Evolutionary conservation across 2,888 invertebrate genomes (phyloP), one percentile per base, ranked within the genome.

Genomic region (Pseudeuparius sepicola): DNA sequence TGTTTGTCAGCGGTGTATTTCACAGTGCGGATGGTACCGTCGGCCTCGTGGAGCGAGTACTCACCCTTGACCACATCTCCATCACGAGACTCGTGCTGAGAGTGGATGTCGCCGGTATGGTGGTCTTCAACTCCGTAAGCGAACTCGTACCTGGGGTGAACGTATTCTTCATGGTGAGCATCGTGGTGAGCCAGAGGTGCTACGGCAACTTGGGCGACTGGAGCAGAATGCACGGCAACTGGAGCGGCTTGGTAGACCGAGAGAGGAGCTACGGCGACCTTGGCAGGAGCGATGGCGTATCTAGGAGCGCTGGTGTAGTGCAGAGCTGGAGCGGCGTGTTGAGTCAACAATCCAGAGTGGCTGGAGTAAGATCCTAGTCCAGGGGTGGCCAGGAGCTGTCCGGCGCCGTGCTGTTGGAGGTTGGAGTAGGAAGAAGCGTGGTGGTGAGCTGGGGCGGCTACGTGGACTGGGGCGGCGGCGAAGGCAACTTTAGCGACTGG

Each of bases 71-170:
- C 80, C 1, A 71, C 70, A 51, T 82, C 80, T 4, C 82, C 83
- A 47, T 78, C 72, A 30, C 83, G 68, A 7, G 70, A 68, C 55
- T 84, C 82, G 46, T 78, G 71, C 47, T 79, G 79, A 51, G 73
- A 74, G 60, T 84, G 83, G 34, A 70, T 70, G 57, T 82, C 79
- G 32, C 79, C 78, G 13, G 75, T 76, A 44, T 70, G 66, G 4
- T 77, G 78, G 59, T 83, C 83, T 49, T 80, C n/a, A n/a, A n/a
- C n/a, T n/a, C n/a, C n/a, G n/a, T n/a, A n/a, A n/a, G n/a, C n/a
- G n/a, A n/a, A n/a, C 75, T 71, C 68, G 52, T 83, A 83, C 56
- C 80, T 78, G n/a, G 82, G 82, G 52, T 76, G 75, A 2, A 78
- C 80, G 26, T 38, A 34, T 37, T 37, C 18, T 13, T 37, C 25